These are phyloP conservation scores for Diadema setosum DNA, from an alignment of 35 echinoderm and acorn worm species.

Conservation along the genomic window DNA sequence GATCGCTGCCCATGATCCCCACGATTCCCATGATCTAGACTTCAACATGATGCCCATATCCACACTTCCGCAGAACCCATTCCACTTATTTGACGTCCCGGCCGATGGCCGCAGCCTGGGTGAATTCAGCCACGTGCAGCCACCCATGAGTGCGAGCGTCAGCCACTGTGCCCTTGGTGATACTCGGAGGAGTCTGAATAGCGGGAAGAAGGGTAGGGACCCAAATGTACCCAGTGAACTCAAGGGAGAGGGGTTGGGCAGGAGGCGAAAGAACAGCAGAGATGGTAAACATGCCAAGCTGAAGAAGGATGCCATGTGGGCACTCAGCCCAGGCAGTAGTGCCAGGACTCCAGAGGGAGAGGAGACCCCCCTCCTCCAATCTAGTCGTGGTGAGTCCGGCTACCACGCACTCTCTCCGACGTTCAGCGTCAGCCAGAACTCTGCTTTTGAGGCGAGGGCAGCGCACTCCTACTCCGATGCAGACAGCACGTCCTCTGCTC, in stretches of 20 bases:
- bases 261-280: background rate
- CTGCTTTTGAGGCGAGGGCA: slow-evolving; percentile 46
- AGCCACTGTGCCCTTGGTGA: background rate
- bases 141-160: background rate
- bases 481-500: background rate
- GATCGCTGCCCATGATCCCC: background rate
- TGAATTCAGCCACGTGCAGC: background rate
- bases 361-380: background rate
- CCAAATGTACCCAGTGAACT: background rate
- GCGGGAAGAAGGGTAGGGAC: background rate
- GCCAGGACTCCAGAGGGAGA: background rate
- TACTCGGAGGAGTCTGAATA: background rate
- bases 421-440: slow-evolving; percentile 45
- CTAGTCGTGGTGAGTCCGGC: background rate
- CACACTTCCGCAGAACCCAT: background rate
- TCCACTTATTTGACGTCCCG: background rate
- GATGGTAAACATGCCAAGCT: background rate
- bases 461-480: slow-evolving; percentile 17
- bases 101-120: background rate
- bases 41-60: slow-evolving; percentile 29
- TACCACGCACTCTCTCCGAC: background rate
- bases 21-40: background rate
- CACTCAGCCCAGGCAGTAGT: background rate
- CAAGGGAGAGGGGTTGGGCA: background rate
- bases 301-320: background rate